Evolutionary conservation across 2,888 invertebrate species (phyloP).

Genomic region (Azorinus chamasolen): DNA sequence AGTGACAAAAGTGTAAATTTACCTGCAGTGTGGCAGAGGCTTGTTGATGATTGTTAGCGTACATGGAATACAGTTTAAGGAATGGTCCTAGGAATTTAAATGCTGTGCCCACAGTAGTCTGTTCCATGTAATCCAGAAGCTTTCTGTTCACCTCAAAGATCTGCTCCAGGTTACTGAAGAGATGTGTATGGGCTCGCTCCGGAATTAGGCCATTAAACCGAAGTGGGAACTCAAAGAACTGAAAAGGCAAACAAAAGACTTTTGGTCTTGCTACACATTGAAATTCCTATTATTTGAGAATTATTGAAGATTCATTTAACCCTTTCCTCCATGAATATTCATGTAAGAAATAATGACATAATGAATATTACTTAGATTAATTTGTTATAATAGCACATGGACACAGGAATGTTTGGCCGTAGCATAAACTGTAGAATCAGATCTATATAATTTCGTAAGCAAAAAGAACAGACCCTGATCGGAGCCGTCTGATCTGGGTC

Average conservation of each 20-base stretch:
- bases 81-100: conserved; percentile 92
- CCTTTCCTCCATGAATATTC: no score
- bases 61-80: conserved; percentile 92
- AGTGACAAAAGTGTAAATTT: conserved; percentile 59
- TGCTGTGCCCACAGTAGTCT: conserved; percentile 89
- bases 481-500: no score
- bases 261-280: not conserved
- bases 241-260: conserved; percentile 41
- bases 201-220: conserved; percentile 80
- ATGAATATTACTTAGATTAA: no score
- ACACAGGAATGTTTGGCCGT: no score
- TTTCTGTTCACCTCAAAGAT: conserved; percentile 87
- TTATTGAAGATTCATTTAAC: no score
- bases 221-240: conserved; percentile 85
- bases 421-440: no score
- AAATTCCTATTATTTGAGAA: not conserved
- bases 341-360: no score
- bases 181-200: conserved; percentile 76
- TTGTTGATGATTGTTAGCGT: conserved; percentile 91
- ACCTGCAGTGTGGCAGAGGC: conserved; percentile 90
- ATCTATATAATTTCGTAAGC: no score
- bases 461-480: no score
- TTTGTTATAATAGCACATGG: no score
- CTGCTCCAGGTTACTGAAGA: conserved; percentile 85
- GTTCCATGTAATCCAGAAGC: conserved; percentile 83